phyloP scores from a whole-genome alignment of 2,113 vertebrate species.

The Phrynosoma platyrhinos region DNA sequence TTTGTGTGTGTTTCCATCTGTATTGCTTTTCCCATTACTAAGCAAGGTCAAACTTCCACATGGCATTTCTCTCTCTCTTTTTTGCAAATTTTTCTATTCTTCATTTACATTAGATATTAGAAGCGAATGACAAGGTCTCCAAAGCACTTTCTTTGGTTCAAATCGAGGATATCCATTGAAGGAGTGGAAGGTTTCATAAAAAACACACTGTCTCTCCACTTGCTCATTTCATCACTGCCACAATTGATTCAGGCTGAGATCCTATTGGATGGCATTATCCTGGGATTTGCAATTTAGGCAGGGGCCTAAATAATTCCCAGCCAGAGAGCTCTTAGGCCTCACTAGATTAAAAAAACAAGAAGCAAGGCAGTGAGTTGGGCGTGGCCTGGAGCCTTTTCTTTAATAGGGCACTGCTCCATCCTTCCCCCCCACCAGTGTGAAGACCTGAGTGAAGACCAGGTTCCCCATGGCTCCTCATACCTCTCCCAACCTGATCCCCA shows the following conservation, averaged over 20 bases:
- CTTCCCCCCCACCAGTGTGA: no score
- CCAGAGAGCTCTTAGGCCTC: no score
- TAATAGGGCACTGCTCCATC: no score
- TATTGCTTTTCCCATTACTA: not conserved
- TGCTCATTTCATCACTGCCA: not conserved
- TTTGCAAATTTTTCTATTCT: not conserved
- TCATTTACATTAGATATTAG: not conserved
- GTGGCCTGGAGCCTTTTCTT: no score
- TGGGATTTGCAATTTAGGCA: no score
- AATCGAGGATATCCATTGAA: not conserved
- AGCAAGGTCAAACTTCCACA: constrained; percentile 1
- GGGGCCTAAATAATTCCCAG: not conserved
- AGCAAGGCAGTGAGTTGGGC: no score
- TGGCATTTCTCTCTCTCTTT: no score
- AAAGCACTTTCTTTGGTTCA: not conserved
- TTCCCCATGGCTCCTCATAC: no score
- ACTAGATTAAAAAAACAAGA: not conserved
- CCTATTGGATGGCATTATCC: no score
- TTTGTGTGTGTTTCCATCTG: not conserved
- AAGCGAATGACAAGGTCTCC: not conserved
- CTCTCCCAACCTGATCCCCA: no score
- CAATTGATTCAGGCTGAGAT: not conserved
- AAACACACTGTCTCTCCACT: not conserved
- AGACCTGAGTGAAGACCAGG: no score
- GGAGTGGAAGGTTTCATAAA: not conserved